Conservation (phyloP, 2,888 invertebrate species). For the Spisula solida region DNA sequence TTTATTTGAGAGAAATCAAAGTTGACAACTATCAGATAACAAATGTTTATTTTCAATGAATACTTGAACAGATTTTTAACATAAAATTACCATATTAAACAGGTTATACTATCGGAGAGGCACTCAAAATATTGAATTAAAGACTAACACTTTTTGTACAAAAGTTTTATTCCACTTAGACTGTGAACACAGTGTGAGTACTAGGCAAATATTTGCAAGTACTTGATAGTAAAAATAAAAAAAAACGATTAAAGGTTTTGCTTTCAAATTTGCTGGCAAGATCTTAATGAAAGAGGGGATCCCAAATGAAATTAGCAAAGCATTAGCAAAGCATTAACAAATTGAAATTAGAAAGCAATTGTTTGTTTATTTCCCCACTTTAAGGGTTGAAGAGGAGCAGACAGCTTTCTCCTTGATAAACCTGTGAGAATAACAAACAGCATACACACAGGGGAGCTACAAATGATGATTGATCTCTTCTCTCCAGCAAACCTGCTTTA, state of each 20-base stretch:
- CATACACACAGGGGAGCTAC: not conserved
- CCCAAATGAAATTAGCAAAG: not conserved
- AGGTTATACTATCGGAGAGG: no score
- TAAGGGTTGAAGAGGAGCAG: constrained; percentile 4
- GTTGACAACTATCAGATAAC: no score
- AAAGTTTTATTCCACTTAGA: no score
- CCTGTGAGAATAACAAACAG: constrained; percentile 3
- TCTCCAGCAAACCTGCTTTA: not conserved
- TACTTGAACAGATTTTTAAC: no score
- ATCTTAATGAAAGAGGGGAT: not conserved
- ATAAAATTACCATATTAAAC: no score
- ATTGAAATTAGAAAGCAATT: not conserved
- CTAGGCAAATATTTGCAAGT: constrained; percentile 5
- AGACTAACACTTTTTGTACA: no score
- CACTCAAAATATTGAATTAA: no score
- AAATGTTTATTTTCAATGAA: no score
- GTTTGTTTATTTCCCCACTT: constrained; percentile 12
- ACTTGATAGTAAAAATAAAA: not conserved
- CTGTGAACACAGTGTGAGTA: no score
- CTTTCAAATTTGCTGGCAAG: not conserved
- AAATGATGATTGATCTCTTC: not conserved
- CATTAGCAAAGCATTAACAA: no score
- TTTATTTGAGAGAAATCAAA: no score
- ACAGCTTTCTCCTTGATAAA: not conserved
- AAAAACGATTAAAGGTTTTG: not conserved